These are phyloP conservation scores for Heterodera schachtii DNA, from an alignment of 1,140 invertebrate species.

Conservation along the genomic window DNA sequence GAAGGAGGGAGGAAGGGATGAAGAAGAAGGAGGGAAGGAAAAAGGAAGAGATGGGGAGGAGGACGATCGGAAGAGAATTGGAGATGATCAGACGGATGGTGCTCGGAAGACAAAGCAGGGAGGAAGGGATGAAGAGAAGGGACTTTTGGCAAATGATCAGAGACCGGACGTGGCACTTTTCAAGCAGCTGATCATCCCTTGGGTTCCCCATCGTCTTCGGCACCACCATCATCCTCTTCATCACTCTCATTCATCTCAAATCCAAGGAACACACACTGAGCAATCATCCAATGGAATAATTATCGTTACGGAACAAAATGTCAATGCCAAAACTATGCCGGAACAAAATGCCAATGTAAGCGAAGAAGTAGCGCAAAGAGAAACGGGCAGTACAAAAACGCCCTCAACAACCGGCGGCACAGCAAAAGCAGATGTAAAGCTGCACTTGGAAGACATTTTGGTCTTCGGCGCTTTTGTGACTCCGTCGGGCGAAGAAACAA, in stretches of 20 bases:
- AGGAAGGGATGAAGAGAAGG: background rate
- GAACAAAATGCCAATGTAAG: slow-evolving; percentile 17
- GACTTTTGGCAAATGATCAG: slow-evolving; percentile 2
- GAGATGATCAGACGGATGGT: slow-evolving; percentile 1
- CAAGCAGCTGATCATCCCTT: slow-evolving; percentile 18
- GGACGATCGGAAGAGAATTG: background rate
- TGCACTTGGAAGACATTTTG: slow-evolving; percentile 3
- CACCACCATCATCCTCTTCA: too few relatives aligned
- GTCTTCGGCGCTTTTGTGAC: background rate
- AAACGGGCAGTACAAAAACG: too few relatives aligned
- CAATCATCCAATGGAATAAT: too few relatives aligned
- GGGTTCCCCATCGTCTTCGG: slow-evolving; percentile 17
- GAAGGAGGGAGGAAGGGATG: background rate
- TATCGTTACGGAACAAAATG: too few relatives aligned
- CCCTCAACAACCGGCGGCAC: slow-evolving; percentile 1
- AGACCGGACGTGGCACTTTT: slow-evolving; percentile 8
- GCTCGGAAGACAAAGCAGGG: background rate
- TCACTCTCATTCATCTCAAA: background rate
- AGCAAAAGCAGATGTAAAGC: background rate
- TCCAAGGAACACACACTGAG: background rate
- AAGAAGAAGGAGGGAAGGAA: background rate
- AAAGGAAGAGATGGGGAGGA: background rate
- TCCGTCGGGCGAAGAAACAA: too few relatives aligned
- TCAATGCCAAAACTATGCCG: background rate
- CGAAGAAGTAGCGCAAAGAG: background rate